phyloP scores from a whole-genome alignment of 1,140 invertebrate genomes.

The Potamilus streckersoni region DNA sequence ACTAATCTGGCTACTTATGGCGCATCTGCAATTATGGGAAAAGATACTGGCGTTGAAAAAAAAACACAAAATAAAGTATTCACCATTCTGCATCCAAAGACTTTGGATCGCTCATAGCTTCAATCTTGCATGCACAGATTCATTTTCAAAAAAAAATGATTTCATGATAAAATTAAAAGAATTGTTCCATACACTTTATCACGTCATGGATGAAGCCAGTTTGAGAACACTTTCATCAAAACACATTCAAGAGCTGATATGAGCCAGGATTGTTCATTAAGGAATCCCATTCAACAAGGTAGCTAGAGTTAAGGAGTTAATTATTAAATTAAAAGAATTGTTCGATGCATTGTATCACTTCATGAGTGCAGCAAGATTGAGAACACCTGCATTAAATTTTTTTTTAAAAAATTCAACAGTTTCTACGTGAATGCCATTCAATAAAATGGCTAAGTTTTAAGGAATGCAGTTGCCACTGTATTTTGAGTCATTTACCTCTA shows the following conservation, averaged over 20 bases:
- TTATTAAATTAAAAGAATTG: conserved; percentile 15
- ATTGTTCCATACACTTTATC: conserved; percentile 4
- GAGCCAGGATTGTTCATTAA: conserved; percentile 8
- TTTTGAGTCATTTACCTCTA: conserved; percentile 6
- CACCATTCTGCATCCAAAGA: conserved; percentile 7
- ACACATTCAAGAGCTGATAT: conserved; percentile 12
- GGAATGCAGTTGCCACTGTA: conserved; percentile 13
- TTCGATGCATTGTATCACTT: conserved; percentile 11
- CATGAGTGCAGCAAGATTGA: conserved; percentile 4
- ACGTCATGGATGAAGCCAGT: conserved; percentile 9
- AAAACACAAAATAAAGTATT: not conserved
- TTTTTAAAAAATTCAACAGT: too few species aligned
- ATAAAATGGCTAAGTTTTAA: not conserved
- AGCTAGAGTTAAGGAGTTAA: conserved; percentile 9
- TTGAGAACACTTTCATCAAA: conserved; percentile 9
- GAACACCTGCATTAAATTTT: too few species aligned
- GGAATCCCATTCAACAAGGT: conserved; percentile 8
- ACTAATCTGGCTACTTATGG: conserved; percentile 4
- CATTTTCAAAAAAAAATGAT: conserved; percentile 13
- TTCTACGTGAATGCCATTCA: too few species aligned
- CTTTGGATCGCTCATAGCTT: conserved; percentile 10
- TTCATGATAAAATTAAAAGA: conserved; percentile 16
- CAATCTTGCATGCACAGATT: conserved; percentile 3
- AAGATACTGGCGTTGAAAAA: conserved; percentile 1
- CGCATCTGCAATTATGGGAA: not conserved